phyloP scores from a whole-genome alignment of 2,888 invertebrate genomes.

The Zhuqinia jingwanae region DNA sequence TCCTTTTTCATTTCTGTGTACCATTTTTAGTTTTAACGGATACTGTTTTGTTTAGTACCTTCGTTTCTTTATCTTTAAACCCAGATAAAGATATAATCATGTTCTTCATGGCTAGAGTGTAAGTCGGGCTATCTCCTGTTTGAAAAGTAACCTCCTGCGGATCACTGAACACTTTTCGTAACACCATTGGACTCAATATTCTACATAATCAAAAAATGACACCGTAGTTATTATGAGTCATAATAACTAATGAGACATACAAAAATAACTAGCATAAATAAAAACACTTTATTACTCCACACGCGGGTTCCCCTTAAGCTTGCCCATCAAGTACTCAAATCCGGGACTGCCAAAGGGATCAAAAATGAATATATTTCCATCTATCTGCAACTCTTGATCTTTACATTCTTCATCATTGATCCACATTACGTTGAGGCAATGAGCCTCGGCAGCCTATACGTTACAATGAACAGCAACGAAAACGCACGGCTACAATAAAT shows the following conservation, averaged over 20 bases:
- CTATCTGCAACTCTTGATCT: conserved; percentile 82
- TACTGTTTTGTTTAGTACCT: too few relatives aligned
- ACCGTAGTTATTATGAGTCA: too few relatives aligned
- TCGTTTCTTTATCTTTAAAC: conserved; percentile 80
- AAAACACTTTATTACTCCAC: conserved; percentile 82
- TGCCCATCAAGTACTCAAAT: conserved; percentile 84
- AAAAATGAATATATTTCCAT: conserved; percentile 89
- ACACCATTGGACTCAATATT: conserved; percentile 88
- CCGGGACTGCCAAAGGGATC: conserved; percentile 88
- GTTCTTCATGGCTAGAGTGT: conserved; percentile 90
- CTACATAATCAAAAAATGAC: conserved; percentile 82
- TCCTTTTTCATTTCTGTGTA: too few relatives aligned
- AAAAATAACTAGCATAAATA: too few relatives aligned
- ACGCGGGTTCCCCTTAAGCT: neutral
- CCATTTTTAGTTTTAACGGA: too few relatives aligned
- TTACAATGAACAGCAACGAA: conserved; percentile 14
- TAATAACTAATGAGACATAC: too few relatives aligned
- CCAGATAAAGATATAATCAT: conserved; percentile 86
- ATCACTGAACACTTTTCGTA: conserved; percentile 81
- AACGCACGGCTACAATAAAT: too few relatives aligned
- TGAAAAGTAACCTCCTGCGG: conserved; percentile 84
- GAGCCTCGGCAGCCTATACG: conserved; percentile 84
- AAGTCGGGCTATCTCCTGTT: conserved; percentile 88
- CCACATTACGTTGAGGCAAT: conserved; percentile 85
- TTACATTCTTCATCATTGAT: conserved; percentile 85